Conservation (phyloP, 2,888 invertebrate species). For the Suillia variegata region DNA sequence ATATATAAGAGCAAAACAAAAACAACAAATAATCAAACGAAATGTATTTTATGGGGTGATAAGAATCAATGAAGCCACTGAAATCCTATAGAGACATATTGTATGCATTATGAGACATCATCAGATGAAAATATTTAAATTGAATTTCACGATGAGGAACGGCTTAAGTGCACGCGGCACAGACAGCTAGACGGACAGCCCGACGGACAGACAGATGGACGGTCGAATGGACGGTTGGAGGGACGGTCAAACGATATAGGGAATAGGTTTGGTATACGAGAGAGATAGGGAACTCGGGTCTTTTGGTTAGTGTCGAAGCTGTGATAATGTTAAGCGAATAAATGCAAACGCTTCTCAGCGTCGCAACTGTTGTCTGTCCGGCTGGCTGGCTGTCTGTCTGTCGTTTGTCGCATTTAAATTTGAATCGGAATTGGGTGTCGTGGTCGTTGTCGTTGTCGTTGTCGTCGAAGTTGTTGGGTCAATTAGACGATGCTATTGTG, state of each 20-base stretch:
- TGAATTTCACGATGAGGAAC: conserved; percentile 32
- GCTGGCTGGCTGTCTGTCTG: background rate
- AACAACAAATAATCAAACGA: conserved; percentile 51
- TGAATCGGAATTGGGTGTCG: no score
- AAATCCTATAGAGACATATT: conserved; percentile 60
- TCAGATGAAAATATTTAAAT: conserved; percentile 45
- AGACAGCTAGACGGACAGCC: background rate
- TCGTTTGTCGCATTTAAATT: background rate
- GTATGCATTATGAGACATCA: conserved; percentile 53
- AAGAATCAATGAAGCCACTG: conserved; percentile 62
- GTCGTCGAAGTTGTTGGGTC: conserved; percentile 41
- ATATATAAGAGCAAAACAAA: no score
- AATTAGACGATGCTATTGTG: conserved; percentile 50
- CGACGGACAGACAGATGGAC: no score
- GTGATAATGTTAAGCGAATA: conserved; percentile 13
- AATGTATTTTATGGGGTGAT: conserved; percentile 61
- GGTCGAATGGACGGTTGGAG: no score
- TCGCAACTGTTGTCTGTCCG: background rate
- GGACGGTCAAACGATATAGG: no score
- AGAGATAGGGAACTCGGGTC: background rate
- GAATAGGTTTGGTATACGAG: no score
- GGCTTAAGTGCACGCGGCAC: conserved; percentile 17
- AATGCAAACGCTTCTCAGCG: conserved; percentile 10
- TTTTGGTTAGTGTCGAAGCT: background rate
- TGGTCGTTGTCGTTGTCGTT: conserved; percentile 5